Evolutionary conservation across 2,888 invertebrate genomes (phyloP), one percentile per base, ranked within the genome.

Genomic region (Melanophora roralis): DNA sequence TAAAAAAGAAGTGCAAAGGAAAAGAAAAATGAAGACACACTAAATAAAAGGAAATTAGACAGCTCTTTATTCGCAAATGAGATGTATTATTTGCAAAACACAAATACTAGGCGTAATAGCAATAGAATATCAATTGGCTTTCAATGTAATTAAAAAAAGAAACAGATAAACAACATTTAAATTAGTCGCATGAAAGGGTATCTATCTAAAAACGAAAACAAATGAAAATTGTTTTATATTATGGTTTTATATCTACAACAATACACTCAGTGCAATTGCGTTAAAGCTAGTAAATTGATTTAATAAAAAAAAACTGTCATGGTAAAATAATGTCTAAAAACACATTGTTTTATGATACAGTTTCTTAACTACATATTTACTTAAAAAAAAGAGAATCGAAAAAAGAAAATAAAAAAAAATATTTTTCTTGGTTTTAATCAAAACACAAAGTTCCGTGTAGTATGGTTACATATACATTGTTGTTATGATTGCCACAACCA

Each of bases 151-250:
- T n/a, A n/a, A 57, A 64, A 55, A 67, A 23, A 40, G 27, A 38
- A 62, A 27, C 27, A 73, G 76, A 80, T 76, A 73, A 76, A 59
- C 49, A 47, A 32, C 57, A 67, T 71, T 80, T 68, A 64, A 76
- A 64, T 51, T 72, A 62, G 68, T 57, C 34, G 62, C 47, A 69
- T 67, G 38, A 59, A 62, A 57, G 62, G 51, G 9, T 67, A 74
- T 59, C 65, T 7, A 43, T 0, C 60, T n/a, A n/a, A n/a, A n/a
- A n/a, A n/a, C n/a, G n/a, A n/a, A 53, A 71, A 65, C 47, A 49
- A 68, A 68, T n/a, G n/a, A n/a, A n/a, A n/a, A n/a, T n/a, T n/a
- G n/a, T 68, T 62, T 51, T 12, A 57, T 36, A 36, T 14, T 62
- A 14, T 14, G 16, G 36, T 14, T 68, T 60, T 43, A 19, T 59